Percentiles rank a stretch among this genome's conserved stretches.
Conservation (phyloP, 2,888 invertebrate genomes). For the Ectobius pallidus region DNA sequence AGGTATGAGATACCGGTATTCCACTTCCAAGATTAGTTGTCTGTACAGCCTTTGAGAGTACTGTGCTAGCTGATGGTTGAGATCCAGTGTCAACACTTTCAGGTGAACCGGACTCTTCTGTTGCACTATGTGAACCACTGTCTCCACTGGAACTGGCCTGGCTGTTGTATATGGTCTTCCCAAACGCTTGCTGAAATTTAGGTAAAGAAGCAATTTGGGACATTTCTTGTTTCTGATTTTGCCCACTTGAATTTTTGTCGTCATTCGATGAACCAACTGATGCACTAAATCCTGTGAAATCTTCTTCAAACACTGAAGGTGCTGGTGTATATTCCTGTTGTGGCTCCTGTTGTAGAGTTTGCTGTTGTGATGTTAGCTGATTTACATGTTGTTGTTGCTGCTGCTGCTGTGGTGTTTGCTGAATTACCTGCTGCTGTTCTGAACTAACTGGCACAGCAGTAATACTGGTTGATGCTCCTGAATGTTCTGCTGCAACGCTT, state of each 20-base stretch:
- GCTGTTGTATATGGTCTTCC: constrained; percentile 65
- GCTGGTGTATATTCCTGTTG: not conserved
- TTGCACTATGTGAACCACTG: constrained; percentile 1
- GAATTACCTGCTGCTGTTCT: not conserved
- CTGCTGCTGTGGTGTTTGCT: not conserved
- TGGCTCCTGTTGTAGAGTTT: too few species aligned
- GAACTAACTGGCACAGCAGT: not conserved
- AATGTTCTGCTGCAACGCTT: constrained; percentile 1
- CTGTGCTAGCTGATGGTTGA: constrained; percentile 45
- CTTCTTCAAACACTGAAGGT: constrained; percentile 11
- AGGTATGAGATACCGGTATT: not conserved
- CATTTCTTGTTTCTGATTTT: constrained; percentile 12
- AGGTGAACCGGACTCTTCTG: not conserved
- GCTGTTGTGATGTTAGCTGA: not conserved
- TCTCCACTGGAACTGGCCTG: constrained; percentile 28
- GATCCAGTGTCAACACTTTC: not conserved
- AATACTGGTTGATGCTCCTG: not conserved
- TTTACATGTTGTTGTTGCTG: not conserved
- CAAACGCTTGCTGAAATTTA: constrained; percentile 81
- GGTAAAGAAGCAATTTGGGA: constrained; percentile 61
- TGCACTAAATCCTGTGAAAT: constrained; percentile 3
- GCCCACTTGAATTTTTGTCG: not conserved
- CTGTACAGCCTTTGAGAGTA: constrained; percentile 55
- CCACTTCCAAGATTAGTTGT: constrained; percentile 45
- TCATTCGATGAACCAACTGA: not conserved